Percentiles rank a stretch among this genome's conserved stretches.
Conservation (phyloP, 2,888 invertebrate species). For the Ceratothoa steindachneri region DNA sequence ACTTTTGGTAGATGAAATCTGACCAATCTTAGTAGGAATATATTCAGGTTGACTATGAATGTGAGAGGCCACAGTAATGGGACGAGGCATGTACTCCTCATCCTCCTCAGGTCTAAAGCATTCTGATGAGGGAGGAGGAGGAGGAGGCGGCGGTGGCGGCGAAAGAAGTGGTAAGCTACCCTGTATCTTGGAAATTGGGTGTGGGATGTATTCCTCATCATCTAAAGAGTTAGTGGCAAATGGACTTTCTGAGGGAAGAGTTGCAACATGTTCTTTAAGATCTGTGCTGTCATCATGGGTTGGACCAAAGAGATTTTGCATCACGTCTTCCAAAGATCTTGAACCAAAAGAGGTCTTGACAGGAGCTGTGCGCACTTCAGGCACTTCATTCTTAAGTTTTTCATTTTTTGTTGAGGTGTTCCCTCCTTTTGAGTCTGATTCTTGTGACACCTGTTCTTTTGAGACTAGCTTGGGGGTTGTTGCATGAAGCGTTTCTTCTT, state of each 20-base stretch:
- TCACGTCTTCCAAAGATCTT: neutral
- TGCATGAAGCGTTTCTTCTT: too few species aligned
- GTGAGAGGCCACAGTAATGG: neutral
- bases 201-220: neutral
- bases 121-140: too few species aligned
- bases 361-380: too few species aligned
- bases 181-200: neutral
- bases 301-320: neutral
- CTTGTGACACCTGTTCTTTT: too few species aligned
- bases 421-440: too few species aligned
- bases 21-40: slow-evolving; percentile 5
- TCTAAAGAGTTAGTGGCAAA: neutral
- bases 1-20: neutral
- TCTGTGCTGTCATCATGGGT: neutral
- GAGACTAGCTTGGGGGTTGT: too few species aligned
- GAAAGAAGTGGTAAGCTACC: neutral
- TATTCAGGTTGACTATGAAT: neutral
- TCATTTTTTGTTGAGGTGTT: too few species aligned
- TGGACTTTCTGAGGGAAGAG: neutral
- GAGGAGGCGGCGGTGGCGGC: neutral
- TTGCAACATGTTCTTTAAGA: neutral
- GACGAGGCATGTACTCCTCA: slow-evolving; percentile 1
- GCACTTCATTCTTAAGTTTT: too few species aligned
- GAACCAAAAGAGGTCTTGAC: neutral
- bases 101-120: neutral